Evolutionary conservation across 1,140 invertebrate species (phyloP).

Genomic region (Bombus affinis): DNA sequence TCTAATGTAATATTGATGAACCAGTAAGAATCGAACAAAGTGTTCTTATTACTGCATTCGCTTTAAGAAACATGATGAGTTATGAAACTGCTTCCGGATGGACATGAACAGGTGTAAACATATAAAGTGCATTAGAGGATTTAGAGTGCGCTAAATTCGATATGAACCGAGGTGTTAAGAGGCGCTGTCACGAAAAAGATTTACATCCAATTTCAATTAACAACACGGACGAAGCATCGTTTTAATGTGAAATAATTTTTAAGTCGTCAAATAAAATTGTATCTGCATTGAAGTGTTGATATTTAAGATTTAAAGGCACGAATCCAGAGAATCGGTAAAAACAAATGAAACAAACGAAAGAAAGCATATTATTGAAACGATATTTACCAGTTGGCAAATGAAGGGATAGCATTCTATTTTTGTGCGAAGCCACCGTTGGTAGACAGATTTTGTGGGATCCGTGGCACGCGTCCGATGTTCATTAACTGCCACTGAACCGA

Average conservation of each 20-base stretch:
- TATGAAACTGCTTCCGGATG: background rate
- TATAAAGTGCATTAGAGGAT: background rate
- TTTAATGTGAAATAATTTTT: background rate
- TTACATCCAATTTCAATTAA: conserved; percentile 9
- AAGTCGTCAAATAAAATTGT: background rate
- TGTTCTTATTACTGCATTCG: background rate
- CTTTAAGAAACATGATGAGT: background rate
- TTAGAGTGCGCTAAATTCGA: background rate
- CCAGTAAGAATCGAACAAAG: background rate
- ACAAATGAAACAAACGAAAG: background rate
- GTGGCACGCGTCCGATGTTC: conserved; percentile 54
- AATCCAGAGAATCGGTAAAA: background rate
- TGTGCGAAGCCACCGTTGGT: conserved; percentile 36
- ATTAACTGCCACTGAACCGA: conserved; percentile 39
- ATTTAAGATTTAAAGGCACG: background rate
- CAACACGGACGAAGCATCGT: background rate
- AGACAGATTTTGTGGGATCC: conserved; percentile 45
- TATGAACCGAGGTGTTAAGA: background rate
- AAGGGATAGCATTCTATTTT: conserved; percentile 42
- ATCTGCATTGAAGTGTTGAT: too few species aligned
- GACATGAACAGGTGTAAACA: conserved; percentile 4
- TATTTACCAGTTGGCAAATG: conserved; percentile 30
- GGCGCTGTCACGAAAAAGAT: background rate
- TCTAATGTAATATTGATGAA: background rate
- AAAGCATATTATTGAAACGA: background rate